A percentile compares a stretch with the other conserved stretches of the same genome.
Evolutionary conservation across 2,113 vertebrate species (phyloP).

Genomic region (Cepphus grylle): DNA sequence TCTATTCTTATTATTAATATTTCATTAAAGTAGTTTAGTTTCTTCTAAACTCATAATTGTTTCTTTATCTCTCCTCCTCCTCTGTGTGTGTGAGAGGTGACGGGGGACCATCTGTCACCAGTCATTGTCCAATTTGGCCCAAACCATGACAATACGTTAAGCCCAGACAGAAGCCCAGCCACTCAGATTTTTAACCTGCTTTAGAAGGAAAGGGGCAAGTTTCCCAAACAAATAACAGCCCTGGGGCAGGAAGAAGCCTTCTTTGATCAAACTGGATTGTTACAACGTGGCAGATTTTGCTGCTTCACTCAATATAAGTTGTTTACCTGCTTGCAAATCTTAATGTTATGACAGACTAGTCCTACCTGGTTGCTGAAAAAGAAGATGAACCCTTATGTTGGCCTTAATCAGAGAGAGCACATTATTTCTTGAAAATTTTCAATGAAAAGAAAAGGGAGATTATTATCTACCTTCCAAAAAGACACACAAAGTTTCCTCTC

Average conservation of each 20-base stretch:
- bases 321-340: neutral
- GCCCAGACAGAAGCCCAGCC: neutral
- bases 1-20: too few relatives aligned
- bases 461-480: neutral
- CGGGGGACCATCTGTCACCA: too few relatives aligned
- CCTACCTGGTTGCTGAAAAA: neutral
- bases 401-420: neutral
- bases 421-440: neutral
- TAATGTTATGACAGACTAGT: neutral
- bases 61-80: too few relatives aligned
- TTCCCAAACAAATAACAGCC: neutral
- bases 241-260: neutral
- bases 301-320: neutral
- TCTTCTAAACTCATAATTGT: too few relatives aligned
- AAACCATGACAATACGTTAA: neutral
- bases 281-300: neutral
- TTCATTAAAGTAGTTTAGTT: too few relatives aligned
- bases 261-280: neutral
- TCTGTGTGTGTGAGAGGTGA: too few relatives aligned
- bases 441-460: neutral
- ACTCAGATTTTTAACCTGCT: neutral
- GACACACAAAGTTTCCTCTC: neutral
- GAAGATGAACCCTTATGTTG: neutral
- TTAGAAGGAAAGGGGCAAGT: neutral
- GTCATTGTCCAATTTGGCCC: too few relatives aligned